Percentiles rank a stretch among this genome's conserved stretches.
Evolutionary conservation across 2,888 invertebrate species (phyloP).

Genomic region (Leptogaster cylindrica): DNA sequence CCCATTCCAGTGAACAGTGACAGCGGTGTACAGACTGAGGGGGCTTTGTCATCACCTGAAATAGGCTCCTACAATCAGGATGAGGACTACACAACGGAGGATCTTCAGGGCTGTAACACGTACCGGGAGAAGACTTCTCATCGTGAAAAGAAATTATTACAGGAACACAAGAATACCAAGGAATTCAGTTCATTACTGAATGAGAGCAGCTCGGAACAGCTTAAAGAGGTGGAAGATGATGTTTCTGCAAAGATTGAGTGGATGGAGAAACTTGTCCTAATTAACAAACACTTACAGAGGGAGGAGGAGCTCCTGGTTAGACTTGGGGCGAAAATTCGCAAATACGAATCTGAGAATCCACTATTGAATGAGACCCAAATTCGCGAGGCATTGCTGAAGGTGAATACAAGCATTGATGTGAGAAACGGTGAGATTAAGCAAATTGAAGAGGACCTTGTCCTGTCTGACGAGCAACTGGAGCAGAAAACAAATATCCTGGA

Average conservation of each 20-base stretch:
- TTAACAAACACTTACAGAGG: conserved; percentile 75
- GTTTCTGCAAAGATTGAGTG: conserved; percentile 72
- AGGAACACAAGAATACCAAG: conserved; percentile 66
- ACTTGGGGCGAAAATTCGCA: conserved; percentile 69
- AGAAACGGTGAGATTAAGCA: conserved; percentile 66
- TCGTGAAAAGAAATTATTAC: conserved; percentile 65
- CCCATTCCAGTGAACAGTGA: conserved; percentile 67
- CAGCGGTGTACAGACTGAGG: conserved; percentile 72
- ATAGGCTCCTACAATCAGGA: conserved; percentile 50
- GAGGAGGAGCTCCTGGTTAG: conserved; percentile 77
- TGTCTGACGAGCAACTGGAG: conserved; percentile 65
- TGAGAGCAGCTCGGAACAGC: conserved; percentile 53
- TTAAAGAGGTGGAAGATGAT: conserved; percentile 60
- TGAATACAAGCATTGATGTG: conserved; percentile 64
- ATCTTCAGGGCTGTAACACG: conserved; percentile 7
- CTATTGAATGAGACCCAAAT: conserved; percentile 61
- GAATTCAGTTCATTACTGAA: conserved; percentile 62
- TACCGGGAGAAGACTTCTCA: conserved; percentile 56
- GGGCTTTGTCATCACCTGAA: conserved; percentile 62
- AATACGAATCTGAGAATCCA: conserved; percentile 65
- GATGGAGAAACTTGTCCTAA: conserved; percentile 73
- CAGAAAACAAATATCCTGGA: conserved; percentile 65
- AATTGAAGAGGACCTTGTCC: conserved; percentile 64
- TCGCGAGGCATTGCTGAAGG: conserved; percentile 58
- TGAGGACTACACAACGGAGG: conserved; percentile 35